Evolutionary conservation across 2,113 vertebrate genomes (phyloP), one percentile per base, ranked within the genome.

Genomic region (Pandion haliaetus): DNA sequence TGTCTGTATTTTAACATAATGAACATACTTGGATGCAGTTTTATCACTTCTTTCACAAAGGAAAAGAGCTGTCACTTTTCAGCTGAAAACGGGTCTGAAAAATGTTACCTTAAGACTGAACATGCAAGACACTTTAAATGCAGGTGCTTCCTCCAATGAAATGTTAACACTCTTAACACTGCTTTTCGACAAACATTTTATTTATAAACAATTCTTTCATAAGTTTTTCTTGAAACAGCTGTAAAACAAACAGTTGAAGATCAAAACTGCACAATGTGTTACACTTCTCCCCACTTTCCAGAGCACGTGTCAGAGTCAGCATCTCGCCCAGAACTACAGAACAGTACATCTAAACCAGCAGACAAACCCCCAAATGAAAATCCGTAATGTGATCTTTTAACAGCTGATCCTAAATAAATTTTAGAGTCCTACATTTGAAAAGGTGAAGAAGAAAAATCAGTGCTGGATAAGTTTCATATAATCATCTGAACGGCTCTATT

Each of bases 321-420:
- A 14, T 54, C 73, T 77, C 0, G 0, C 62, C 57, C 16, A 42
- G 8, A 73, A 79, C 0, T 31, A 72, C 19, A 50, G 38, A 80
- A 66, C 8, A 66, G 31, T 34, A 79, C 12, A 59, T 70, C 66
- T 57, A 70, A 95, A 71, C n/a, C 54, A 36, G 58, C 15, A 83
- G 52, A 62, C 31, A 77, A 82, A 78, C 14, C 28, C 57, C 57
- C 1, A 3, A 58, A 65, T 1, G 36, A 61, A 83, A 91, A 72
- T 32, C 36, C 72, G 57, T 31, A 70, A 45, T 8, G 12, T 19
- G 7, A 78, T 59, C 52, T 92, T 79, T n/a, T 49, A 90, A 63
- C 6, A 86, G 42, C 23, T 55, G 38, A 79, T 88, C 26, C 47
- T 44, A 66, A 78, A 71, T 52, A 62, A 58, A 82, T 82, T 82